Percentiles rank a stretch among this genome's conserved stretches.
phyloP scores from a whole-genome alignment of 2,797 vertebrate species.

The Gephyroberyx darwinii region DNA sequence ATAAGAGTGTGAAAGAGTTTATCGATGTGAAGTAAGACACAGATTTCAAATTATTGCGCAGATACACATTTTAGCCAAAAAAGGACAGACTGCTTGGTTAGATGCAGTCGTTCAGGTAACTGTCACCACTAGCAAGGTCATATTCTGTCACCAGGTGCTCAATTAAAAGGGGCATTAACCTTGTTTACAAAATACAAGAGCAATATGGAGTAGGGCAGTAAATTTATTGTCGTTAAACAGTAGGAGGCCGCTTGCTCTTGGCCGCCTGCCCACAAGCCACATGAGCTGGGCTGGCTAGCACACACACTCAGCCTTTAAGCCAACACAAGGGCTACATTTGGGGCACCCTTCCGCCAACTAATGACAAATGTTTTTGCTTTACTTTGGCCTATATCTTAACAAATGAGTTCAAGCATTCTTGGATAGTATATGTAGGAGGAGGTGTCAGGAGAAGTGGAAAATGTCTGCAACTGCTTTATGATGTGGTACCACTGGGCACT shows the following conservation, averaged over 20 bases:
- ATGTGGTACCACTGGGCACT: conserved; percentile 84
- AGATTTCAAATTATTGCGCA: not conserved
- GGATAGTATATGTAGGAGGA: conserved; percentile 91
- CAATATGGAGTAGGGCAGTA: conserved; percentile 90
- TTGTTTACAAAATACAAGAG: conserved; percentile 97
- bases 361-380: conserved; percentile 73
- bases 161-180: conserved; percentile 95
- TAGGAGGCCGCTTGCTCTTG: conserved; percentile 86
- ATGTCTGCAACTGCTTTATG: conserved; percentile 89
- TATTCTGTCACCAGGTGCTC: conserved; percentile 90
- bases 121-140: conserved; percentile 85
- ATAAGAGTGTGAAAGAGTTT: not conserved
- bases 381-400: conserved; percentile 78
- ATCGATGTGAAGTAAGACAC: not conserved
- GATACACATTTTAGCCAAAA: not conserved
- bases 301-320: conserved; percentile 45
- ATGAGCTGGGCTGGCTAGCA: conserved; percentile 79
- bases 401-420: conserved; percentile 73
- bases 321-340: conserved; percentile 68
- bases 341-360: conserved; percentile 68
- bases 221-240: conserved; percentile 97
- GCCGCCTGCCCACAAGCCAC: conserved; percentile 85
- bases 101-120: conserved; percentile 79
- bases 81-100: conserved; percentile 31
- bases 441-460: conserved; percentile 89